Evolutionary conservation across 92 coral and sea anemone species (phyloP), one percentile per base, ranked within the genome.

Genomic region (Siderastrea radians): DNA sequence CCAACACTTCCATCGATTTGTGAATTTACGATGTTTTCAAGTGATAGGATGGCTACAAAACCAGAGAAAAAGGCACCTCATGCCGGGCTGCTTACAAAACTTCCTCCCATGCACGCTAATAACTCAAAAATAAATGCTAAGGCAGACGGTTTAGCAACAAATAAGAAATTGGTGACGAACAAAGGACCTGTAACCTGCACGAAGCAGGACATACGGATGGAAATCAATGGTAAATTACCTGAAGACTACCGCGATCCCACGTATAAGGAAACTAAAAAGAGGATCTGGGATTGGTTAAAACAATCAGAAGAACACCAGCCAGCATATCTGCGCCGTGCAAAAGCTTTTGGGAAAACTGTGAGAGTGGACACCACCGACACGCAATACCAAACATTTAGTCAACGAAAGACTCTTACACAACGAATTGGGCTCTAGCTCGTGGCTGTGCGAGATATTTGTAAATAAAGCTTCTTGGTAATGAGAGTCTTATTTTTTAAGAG

Each of bases 1-100:
- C 88, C 93, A 1, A 57, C 91, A 38, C 90, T 94, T 60, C 98
- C 98, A 7, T 92, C 98, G 15, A 92, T 94, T 61, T 94, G 98
- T 62, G 98, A 94, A 68, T 93, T 94, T 68, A 93, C 91, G 72
- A 90, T 87, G n/a, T 94, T 94, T 53, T 78, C 94, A 19, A 85
- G 68, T 38, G 72, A 69, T 58, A 75, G 76, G 57, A 61, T 60
- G 15, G 9, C 44, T 11, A 19, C 84, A 72, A 82, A 77, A 62
- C 43, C 80, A 1, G 80, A 50, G 63, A 86, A 75, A 44, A 75
- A 64, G 46, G 50, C n/a, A 12, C 69, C 49, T 47, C 92, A 63
- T 75, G 68, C 59, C 9, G 57, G 53, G 45, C 46, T 66, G 54
- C 52, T 82, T 3, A 19, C 87, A 49, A 84, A 84, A 84, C 74